Conservation (phyloP, 2,888 invertebrate genomes). For the Hemicrepidius hirtus region DNA sequence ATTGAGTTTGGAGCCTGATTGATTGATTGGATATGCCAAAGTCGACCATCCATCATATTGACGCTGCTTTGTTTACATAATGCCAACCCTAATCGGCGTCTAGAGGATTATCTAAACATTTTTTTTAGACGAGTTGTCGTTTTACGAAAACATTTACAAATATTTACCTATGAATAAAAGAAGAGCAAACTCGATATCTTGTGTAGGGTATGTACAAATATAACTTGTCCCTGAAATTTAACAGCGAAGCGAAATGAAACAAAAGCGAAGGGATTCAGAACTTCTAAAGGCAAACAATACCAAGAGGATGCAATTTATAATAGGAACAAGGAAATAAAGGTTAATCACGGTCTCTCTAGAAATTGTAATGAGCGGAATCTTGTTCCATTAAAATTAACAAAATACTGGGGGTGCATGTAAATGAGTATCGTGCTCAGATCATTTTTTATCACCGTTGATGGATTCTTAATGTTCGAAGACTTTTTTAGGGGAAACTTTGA, state of each 20-base stretch:
- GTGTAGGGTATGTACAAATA: not conserved
- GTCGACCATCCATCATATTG: constrained; percentile 36
- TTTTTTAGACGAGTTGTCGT: constrained; percentile 14
- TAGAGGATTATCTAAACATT: constrained; percentile 15
- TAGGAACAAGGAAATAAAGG: not conserved
- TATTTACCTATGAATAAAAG: constrained; percentile 9
- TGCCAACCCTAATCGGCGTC: constrained; percentile 18
- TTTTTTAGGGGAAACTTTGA: too few species aligned
- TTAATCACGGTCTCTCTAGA: constrained; percentile 9
- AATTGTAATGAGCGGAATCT: constrained; percentile 1
- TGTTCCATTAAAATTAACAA: constrained; percentile 7
- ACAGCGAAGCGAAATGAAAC: constrained; percentile 5
- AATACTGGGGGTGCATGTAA: constrained; percentile 3
- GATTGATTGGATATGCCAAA: constrained; percentile 35
- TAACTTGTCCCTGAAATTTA: constrained; percentile 1
- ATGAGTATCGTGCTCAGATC: not conserved
- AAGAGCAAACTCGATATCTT: not conserved
- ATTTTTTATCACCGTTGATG: not conserved
- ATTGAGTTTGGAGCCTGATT: constrained; percentile 34
- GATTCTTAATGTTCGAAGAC: too few species aligned
- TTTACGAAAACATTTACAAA: constrained; percentile 1
- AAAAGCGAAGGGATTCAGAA: constrained; percentile 11
- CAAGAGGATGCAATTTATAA: constrained; percentile 9
- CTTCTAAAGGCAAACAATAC: not conserved
- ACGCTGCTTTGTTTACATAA: constrained; percentile 38